These are phyloP conservation scores for Acipenser ruthenus DNA, from an alignment of 2,797 vertebrate species.

Conservation along the genomic window DNA sequence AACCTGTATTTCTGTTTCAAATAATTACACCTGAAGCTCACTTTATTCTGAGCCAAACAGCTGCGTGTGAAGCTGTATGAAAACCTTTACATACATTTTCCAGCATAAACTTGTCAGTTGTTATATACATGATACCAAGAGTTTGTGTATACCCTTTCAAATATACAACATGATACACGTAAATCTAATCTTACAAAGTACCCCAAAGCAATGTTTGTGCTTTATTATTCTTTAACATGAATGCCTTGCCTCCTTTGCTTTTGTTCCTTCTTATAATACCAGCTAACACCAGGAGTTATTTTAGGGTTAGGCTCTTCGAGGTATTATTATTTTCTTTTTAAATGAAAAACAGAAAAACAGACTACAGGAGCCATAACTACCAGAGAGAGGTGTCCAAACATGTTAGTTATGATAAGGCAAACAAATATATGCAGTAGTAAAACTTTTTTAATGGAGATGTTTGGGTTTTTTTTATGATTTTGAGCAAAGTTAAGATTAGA, in stretches of 20 bases:
- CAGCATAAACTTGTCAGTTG: conserved; percentile 1
- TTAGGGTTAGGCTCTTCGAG: neutral
- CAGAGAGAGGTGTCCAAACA: neutral
- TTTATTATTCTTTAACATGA: conserved; percentile 2
- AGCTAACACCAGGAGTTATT: neutral
- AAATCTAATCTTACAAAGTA: neutral
- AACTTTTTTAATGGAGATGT: neutral
- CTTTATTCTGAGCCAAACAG: too few relatives aligned
- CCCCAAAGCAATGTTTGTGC: conserved; percentile 1
- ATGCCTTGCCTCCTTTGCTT: neutral
- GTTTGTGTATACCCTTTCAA: neutral
- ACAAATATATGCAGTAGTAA: neutral
- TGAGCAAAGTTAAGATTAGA: too few relatives aligned
- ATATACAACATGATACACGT: conserved; percentile 1
- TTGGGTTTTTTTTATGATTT: neutral
- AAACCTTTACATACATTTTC: neutral
- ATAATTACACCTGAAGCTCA: too few relatives aligned
- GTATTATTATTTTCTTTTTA: neutral
- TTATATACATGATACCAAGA: neutral
- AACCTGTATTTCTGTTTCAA: too few relatives aligned
- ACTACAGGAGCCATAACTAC: conserved; percentile 1
- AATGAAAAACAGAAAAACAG: neutral
- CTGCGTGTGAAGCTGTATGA: neutral
- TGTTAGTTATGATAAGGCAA: neutral
- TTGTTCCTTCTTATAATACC: conserved; percentile 1